Base-by-base conservation (phyloP, 2,113 vertebrate genomes). In the Oncorhynchus mykiss region DNA sequence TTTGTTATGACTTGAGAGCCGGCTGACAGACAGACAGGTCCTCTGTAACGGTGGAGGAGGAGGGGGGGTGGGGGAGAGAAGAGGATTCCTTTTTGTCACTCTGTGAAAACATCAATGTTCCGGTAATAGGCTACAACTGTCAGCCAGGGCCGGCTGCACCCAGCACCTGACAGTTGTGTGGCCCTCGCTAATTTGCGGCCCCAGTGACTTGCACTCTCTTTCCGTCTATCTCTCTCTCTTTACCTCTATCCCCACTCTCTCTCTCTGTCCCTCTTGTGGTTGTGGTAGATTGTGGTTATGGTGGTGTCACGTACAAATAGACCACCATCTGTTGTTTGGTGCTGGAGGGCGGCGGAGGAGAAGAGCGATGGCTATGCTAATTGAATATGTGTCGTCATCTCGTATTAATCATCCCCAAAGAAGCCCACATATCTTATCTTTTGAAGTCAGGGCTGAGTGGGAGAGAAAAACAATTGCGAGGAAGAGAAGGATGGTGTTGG, bases 1-100 rank as follows among this genome's bases (percentile, higher is more conserved):
- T 98, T 98, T 99, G 97, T 99, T 99, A 99, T 99, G 97, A 99
- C 97, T 98, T 96, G 96, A 95, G 95, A 96, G 95, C 94, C 87
- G 94, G 94, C 96, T 98, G 39, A 45, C 39, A 45, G 97, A 99
- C 97, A 97, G 97, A 97, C 97, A 98, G 96, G 94, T 95, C 95
- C 92, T 95, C 93, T 95, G 96, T 95, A 91, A 88, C 78, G 72
- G 80, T 24, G 51, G 11, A n/a, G 49, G 20, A 1, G 66, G 7
- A 74, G 92, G 93, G 93, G 92, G 92, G 72, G 91, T 86, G 87
- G 39, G 39, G 31, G 75, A 74, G 92, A 93, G 29, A 59, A 12
- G 68, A 80, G 94, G 93, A 92, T 95, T 95, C 95, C 95, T 95
- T 95, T 95, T 94, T 95, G 96, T 96, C 96, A 96, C 96, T 95